Evolutionary conservation across 2,797 vertebrate genomes (phyloP).

Genomic region (Chrosomus eos): DNA sequence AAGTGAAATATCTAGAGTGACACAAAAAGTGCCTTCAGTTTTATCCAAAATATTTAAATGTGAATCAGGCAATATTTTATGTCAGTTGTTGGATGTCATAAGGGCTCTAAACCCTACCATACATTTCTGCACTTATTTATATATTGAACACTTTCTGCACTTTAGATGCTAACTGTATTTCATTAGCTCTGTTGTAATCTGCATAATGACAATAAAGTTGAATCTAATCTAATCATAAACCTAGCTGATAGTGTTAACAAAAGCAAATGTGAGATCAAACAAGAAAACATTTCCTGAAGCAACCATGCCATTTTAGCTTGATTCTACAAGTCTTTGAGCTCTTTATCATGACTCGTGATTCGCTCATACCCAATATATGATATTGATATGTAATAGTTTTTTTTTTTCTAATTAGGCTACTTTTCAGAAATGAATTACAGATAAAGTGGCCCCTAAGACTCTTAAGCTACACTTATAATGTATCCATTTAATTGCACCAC

Average conservation of each 20-base stretch:
- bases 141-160: no score
- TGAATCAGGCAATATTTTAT: not conserved
- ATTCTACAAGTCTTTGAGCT: not conserved
- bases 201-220: no score
- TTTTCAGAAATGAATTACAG: not conserved
- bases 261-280: not conserved
- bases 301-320: not conserved
- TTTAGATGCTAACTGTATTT: no score
- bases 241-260: no score
- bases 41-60: not conserved
- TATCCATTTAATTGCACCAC: not conserved
- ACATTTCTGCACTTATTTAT: no score
- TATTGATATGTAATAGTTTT: not conserved
- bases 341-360: not conserved
- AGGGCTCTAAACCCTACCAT: no score
- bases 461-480: not conserved
- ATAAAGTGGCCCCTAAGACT: not conserved
- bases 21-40: not conserved
- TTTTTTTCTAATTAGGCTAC: not conserved
- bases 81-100: no score
- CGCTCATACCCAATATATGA: not conserved
- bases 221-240: no score
- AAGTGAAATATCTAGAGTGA: not conserved
- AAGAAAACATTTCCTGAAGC: no score
- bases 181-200: no score